Percentiles rank a stretch among this genome's conserved stretches.
These are phyloP conservation scores for Channa argus DNA, from an alignment of 2,113 vertebrate genomes.

Conservation along the genomic window DNA sequence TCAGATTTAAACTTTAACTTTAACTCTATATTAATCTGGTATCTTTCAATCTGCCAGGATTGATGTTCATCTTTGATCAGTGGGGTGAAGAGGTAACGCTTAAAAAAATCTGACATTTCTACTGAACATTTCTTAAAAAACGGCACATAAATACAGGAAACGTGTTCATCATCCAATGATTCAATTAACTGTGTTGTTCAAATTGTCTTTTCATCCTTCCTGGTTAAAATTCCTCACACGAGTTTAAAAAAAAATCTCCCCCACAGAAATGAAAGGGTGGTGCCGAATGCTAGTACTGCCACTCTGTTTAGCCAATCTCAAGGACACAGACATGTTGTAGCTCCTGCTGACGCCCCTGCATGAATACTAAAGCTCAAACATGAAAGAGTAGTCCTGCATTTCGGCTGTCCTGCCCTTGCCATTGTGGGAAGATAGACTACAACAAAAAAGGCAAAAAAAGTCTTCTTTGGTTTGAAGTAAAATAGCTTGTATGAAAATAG, in stretches of 20 bases:
- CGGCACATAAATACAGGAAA: constrained; percentile 21
- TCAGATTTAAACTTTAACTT: too few relatives aligned
- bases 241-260: constrained; percentile 16
- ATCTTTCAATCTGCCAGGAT: too few relatives aligned
- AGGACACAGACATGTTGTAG: constrained; percentile 76
- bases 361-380: constrained; percentile 77
- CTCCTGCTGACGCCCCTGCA: constrained; percentile 61
- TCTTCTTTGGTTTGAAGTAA: constrained; percentile 68
- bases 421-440: constrained; percentile 59
- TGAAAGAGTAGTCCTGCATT: constrained; percentile 70
- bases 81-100: neutral
- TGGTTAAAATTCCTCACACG: constrained; percentile 46
- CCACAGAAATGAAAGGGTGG: constrained; percentile 62
- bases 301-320: constrained; percentile 76
- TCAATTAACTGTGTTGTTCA: constrained; percentile 45
- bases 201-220: constrained; percentile 29
- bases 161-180: constrained; percentile 30
- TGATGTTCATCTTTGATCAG: neutral
- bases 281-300: constrained; percentile 47
- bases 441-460: constrained; percentile 46
- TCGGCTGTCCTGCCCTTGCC: constrained; percentile 54
- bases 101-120: too few relatives aligned
- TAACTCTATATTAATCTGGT: too few relatives aligned
- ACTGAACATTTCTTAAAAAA: too few relatives aligned
- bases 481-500: constrained; percentile 56